Base-by-base conservation (phyloP, 1,140 invertebrate species). In the Lutraria rhynchaena region DNA sequence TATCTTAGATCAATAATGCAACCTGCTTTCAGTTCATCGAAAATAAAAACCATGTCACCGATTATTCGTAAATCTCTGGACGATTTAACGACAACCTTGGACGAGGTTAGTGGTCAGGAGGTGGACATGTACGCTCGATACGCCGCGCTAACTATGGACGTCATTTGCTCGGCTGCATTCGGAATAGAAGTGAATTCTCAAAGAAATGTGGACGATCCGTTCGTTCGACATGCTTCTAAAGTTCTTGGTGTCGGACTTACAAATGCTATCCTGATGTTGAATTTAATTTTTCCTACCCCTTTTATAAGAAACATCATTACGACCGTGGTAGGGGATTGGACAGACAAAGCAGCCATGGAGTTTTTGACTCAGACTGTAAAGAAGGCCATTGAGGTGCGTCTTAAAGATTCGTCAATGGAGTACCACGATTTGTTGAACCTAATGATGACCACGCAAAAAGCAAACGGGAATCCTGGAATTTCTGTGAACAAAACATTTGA, bases 111-210 rank as follows among this genome's bases (percentile, higher is more conserved):
- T 1, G 58, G 61, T 29, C 5, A 58, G 5, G 74, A 29, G 11
- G 53, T 77, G 29, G 60, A 77, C 15, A 77, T 77, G 41, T 53
- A 51, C 19, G 44, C 33, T 24, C 29, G 31, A 44, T 77, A 61
- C n/a, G 61, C 37, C 11, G 92, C 91, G 24, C 95, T 93, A 73
- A 93, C 93, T 0, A 94, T 94, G 29, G 95, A 95, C 83, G 90
- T 95, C 1, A 95, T 95, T 31, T 93, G 93, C 1, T 92, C 89
- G 5, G 94, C 93, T 49, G 94, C 93, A 7, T 95, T 94, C 83
- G 95, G 95, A 17, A 83, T 95, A 7, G 88, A 94, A 1, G 92
- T 93, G 2, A 93, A 95, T 77, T 93, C 93, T 0, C 83, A 95
- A 9, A 89, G 91, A 1, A 92, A 95, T 80, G 84, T 87, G 7